Conservation (phyloP, 2,797 vertebrate genomes). For the Sylvia borin region DNA sequence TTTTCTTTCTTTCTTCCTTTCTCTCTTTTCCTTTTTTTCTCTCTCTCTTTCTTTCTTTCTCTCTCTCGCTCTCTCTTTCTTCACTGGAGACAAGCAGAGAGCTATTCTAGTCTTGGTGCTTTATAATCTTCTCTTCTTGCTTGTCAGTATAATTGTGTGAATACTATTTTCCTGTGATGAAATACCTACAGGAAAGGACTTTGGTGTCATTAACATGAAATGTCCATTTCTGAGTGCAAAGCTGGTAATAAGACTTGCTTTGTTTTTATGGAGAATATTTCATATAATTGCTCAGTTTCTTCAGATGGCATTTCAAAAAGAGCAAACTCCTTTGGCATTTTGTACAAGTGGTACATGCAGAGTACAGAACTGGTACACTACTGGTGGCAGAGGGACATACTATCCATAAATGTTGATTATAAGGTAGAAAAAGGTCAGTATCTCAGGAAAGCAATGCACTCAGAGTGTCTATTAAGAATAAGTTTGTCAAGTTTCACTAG, state of each 20-base stretch:
- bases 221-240: conserved; percentile 40
- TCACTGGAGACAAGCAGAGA: neutral
- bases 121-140: neutral
- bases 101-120: conserved; percentile 20
- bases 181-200: conserved; percentile 46
- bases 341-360: neutral
- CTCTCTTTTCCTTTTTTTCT: too few relatives aligned
- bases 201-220: conserved; percentile 61
- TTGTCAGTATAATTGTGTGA: conserved; percentile 44
- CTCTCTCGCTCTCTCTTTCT: neutral
- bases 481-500: neutral
- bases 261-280: conserved; percentile 45
- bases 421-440: neutral
- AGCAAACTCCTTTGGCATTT: conserved; percentile 16
- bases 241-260: conserved; percentile 47
- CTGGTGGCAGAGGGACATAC: neutral
- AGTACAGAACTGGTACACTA: neutral
- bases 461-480: neutral
- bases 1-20: too few relatives aligned
- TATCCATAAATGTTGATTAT: conserved; percentile 22
- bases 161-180: conserved; percentile 60
- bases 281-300: conserved; percentile 58
- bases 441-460: neutral
- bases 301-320: conserved; percentile 56
- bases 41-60: too few relatives aligned